Conservation (phyloP, 2,888 invertebrate species). For the Bombylius discolor region DNA sequence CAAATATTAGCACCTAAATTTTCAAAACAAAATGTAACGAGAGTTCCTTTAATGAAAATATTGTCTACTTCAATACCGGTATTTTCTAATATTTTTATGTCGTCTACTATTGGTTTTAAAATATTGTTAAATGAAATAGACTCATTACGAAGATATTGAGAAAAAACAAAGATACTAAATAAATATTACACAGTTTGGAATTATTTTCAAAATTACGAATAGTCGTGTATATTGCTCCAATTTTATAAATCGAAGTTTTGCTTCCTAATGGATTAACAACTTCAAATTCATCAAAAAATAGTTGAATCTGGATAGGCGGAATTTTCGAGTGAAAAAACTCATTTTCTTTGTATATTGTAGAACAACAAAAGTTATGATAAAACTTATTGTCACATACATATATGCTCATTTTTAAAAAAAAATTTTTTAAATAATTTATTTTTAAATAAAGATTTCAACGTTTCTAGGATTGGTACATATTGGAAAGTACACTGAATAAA, state of each 20-base stretch:
- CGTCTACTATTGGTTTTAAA: background rate
- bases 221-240: conserved; percentile 1
- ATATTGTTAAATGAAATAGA: background rate
- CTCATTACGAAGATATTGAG: background rate
- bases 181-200: background rate
- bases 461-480: too few species aligned
- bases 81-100: background rate
- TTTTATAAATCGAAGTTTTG: conserved; percentile 1
- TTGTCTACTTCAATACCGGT: background rate
- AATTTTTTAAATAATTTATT: too few species aligned
- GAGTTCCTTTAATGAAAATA: background rate
- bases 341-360: too few species aligned
- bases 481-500: too few species aligned
- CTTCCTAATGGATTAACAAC: conserved; percentile 3
- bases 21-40: background rate
- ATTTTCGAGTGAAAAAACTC: too few species aligned
- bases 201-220: conserved; percentile 2
- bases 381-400: too few species aligned
- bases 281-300: conserved; percentile 1
- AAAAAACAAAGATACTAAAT: conserved; percentile 2
- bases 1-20: conserved; percentile 5
- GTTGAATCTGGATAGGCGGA: too few species aligned
- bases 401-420: too few species aligned
- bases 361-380: too few species aligned
- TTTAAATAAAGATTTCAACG: too few species aligned